Base-by-base conservation (phyloP, 2,888 invertebrate species). In the Platycheirus albimanus region DNA sequence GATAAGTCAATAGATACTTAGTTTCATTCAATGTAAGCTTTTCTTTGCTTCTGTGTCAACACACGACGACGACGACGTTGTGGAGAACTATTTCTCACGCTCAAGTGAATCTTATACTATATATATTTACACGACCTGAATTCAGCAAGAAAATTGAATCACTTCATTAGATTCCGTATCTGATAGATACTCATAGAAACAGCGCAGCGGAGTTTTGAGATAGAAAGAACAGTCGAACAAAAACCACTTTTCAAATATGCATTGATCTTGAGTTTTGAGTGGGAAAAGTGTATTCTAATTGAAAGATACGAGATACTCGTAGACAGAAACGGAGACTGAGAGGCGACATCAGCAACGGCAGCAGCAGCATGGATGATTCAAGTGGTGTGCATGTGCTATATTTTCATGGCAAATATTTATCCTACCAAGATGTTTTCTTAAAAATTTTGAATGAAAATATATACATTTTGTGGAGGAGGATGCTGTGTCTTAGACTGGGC, bases 401-500 rank as follows among this genome's bases (percentile, higher is more conserved):
- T 70, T 70, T 77, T 30, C 51, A 66, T 52, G 17, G 56, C 64
- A 64, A 70, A 71, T 70, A 78, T 71, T 71, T 78, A 71, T 71
- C 43, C 49, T 24, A 56, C 19, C 61, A 41, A 54, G 56, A 54
- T 77, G 63, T 77, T 77, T 70, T 47, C 36, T 70, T 56, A 56
- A 56, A 69, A 20, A 69, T 76, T 69, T 63, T 36, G 19, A 43
- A 63, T 70, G 36, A 52, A 33, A 52, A 33, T 52, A 17, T 33
- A 52, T 49, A 67, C 28, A 43, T 43, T 54, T 11, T 38, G 13
- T 52, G 52, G 69, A 20, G 47, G 33, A 24, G 13, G 24, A 19
- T 11, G 17, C 30, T 33, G 30, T 8, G 1, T 33, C 7, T 33
- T 33, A 52, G 45, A 13, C 20, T 33, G 8, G 54, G 52, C 24